These are phyloP conservation scores for Marcusenius ussheri DNA, from an alignment of 2,113 vertebrate species.

Conservation along the genomic window DNA sequence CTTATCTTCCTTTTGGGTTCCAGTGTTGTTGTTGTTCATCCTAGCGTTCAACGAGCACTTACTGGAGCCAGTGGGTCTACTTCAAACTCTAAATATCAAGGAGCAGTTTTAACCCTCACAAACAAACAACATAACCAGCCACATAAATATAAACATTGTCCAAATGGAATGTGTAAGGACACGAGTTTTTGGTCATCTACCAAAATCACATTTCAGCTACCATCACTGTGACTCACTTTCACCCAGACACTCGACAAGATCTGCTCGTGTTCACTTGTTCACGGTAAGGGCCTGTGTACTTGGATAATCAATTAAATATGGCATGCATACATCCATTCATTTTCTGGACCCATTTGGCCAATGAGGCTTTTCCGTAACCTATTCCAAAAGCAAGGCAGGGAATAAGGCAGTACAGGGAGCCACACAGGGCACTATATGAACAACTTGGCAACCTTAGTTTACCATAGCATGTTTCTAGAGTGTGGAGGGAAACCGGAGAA, in stretches of 20 bases:
- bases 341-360: neutral
- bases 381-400: neutral
- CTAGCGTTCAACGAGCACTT: neutral
- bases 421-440: neutral
- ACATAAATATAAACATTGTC: constrained; percentile 42
- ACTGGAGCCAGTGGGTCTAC: constrained; percentile 12
- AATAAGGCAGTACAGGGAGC: neutral
- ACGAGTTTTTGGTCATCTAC: neutral
- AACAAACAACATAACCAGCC: constrained; percentile 20
- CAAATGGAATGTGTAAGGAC: constrained; percentile 25
- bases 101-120: constrained; percentile 25
- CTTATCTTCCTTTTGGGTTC: neutral
- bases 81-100: constrained; percentile 11
- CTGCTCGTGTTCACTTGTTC: neutral
- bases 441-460: neutral
- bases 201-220: neutral
- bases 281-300: neutral
- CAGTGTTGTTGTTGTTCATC: neutral
- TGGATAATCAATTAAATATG: neutral
- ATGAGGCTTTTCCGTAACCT: neutral
- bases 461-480: neutral
- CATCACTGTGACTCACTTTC: neutral
- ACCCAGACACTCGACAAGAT: neutral
- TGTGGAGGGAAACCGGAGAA: neutral
- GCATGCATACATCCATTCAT: neutral